Percentiles rank a stretch among this genome's conserved stretches.
Evolutionary conservation across 2,888 invertebrate species (phyloP).

Genomic region (Rotaria socialis): DNA sequence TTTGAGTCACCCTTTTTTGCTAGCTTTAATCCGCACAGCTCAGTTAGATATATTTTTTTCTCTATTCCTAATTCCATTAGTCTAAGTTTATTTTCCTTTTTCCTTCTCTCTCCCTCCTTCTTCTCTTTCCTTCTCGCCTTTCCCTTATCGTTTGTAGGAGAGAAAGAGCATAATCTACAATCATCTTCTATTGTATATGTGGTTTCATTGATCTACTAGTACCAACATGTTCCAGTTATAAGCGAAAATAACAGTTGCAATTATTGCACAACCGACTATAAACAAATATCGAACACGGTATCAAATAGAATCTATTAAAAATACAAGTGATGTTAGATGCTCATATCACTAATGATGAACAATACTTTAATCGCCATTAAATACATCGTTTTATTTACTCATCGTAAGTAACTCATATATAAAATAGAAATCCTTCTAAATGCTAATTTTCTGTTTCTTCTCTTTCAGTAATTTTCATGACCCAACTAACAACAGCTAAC

Average conservation of each 20-base stretch:
- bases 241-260: neutral
- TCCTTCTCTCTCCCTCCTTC: neutral
- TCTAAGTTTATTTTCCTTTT: conserved; percentile 14
- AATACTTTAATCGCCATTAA: neutral
- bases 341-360: neutral
- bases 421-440: too few relatives aligned
- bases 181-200: conserved; percentile 9
- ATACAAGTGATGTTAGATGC: neutral
- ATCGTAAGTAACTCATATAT: too few relatives aligned
- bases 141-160: neutral
- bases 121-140: neutral
- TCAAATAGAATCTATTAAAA: neutral
- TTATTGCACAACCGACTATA: neutral
- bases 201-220: neutral
- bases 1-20: neutral
- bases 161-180: neutral
- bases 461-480: neutral
- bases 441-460: neutral
- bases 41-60: neutral
- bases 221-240: neutral
- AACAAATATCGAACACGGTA: neutral
- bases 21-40: neutral
- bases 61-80: conserved; percentile 13
- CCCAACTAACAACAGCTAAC: neutral
- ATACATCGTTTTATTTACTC: neutral